Percentiles rank a stretch among this genome's conserved stretches.
Conservation (phyloP, 2,113 vertebrate species). For the Prionailurus viverrinus region DNA sequence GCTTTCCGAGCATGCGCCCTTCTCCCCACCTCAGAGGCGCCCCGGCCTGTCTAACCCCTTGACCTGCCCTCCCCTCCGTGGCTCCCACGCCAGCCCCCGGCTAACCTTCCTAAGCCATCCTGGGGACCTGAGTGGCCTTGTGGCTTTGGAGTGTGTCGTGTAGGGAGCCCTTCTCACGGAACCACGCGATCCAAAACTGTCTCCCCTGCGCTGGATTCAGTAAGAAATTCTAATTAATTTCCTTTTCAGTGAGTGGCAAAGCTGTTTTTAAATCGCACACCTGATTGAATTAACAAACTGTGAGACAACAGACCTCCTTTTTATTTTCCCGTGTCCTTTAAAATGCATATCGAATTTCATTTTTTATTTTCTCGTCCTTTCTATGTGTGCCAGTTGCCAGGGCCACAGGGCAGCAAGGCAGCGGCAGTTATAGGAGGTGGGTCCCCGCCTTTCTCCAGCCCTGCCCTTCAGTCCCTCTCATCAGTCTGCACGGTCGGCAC, state of each 20-base stretch:
- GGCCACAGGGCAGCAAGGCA: rapidly evolving
- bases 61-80: neutral
- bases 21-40: neutral
- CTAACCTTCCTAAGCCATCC: neutral
- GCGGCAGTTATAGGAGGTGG: rapidly evolving
- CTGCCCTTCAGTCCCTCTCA: conserved; percentile 76
- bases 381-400: conserved; percentile 74
- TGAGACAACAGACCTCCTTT: conserved; percentile 69
- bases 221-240: conserved; percentile 73
- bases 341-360: conserved; percentile 70
- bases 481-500: conserved; percentile 66
- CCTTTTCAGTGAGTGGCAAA: conserved; percentile 75
- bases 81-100: neutral
- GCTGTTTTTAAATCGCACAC: conserved; percentile 78
- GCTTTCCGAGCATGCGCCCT: neutral
- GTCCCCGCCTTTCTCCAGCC: neutral
- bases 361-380: conserved; percentile 55
- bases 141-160: neutral
- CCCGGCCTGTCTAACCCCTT: neutral
- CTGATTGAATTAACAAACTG: conserved; percentile 72
- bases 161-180: conserved; percentile 53
- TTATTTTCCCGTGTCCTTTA: conserved; percentile 74
- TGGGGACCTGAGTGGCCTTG: rapidly evolving
- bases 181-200: neutral
- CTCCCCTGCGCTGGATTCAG: neutral